Base-by-base conservation (phyloP, 2,888 invertebrate genomes). In the Rhabditophanes sp. region DNA sequence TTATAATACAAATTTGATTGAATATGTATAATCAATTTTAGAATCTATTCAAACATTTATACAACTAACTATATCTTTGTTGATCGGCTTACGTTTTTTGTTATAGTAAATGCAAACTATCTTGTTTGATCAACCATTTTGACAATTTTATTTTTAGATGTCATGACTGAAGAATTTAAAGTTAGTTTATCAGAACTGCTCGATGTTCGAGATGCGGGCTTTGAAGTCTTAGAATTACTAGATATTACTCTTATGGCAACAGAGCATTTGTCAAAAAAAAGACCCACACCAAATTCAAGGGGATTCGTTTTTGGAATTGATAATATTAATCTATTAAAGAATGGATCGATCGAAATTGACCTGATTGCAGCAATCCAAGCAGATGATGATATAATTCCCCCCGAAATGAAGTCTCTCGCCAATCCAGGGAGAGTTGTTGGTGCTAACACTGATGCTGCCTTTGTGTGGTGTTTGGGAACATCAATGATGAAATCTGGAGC, bases 381-480 rank as follows among this genome's bases (percentile, higher is more conserved):
- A 16, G 30, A 30, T 12, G 30, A 30, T 2, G 30, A 30, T 11
- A 23, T 30, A 15, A 9, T 30, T 14, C 30, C 30, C 14, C 30
- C 30, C 3, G 30, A 30, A n/a, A n/a, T n/a, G n/a, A n/a, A n/a
- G n/a, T n/a, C n/a, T n/a, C n/a, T n/a, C n/a, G n/a, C n/a, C n/a
- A n/a, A n/a, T n/a, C n/a, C n/a, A 11, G 20, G 21, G 2, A 24
- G 24, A 5, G 9, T 16, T 9, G 30, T 22, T 15, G 3, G 3
- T 11, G 21, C 19, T 11, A 30, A 30, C 16, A 22, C 30, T 9
- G 30, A 24, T 3, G 30, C 30, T 6, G 20, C 11, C 9, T 24
- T 23, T n/a, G 48, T 48, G 11, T 48, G 48, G 48, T 49, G 48
- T 20, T 30, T 48, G 19, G 48, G 48, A 8, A 30, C 40, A 25